Evolutionary conservation across 1,140 invertebrate genomes (phyloP).

Genomic region (Lasioglossum baleicum): DNA sequence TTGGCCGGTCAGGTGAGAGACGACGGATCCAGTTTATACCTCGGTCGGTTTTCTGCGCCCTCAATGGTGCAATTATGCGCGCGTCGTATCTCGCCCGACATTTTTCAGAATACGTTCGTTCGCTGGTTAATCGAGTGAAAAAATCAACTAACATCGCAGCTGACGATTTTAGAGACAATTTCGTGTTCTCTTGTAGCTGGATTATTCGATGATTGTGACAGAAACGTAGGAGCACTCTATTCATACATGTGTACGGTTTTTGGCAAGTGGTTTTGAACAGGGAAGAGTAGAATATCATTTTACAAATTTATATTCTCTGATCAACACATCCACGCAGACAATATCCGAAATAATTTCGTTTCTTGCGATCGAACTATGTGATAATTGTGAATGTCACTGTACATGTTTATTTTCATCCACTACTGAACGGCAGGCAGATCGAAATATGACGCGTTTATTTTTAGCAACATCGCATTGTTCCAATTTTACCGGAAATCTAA

Average conservation of each 20-base stretch:
- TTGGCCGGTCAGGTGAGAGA: slow-evolving; percentile 30
- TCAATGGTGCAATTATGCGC: neutral
- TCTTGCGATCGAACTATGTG: no score
- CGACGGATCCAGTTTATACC: slow-evolving; percentile 14
- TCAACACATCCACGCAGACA: no score
- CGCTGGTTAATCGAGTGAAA: neutral
- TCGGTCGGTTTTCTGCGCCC: slow-evolving; percentile 27
- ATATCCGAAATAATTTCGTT: no score
- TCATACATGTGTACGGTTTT: neutral
- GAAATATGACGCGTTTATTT: neutral
- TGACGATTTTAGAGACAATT: neutral
- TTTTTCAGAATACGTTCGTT: neutral
- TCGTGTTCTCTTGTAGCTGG: no score
- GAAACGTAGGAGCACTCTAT: no score
- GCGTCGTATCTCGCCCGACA: neutral
- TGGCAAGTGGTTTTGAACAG: neutral
- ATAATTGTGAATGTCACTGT: no score
- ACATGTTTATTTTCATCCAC: neutral
- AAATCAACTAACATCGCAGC: neutral
- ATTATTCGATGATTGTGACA: no score
- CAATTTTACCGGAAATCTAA: neutral
- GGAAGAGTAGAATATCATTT: neutral
- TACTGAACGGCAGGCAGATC: neutral
- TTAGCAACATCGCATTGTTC: neutral
- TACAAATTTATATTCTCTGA: neutral